Conservation (phyloP, 2,888 invertebrate genomes). For the Peribatodes rhomboidaria region DNA sequence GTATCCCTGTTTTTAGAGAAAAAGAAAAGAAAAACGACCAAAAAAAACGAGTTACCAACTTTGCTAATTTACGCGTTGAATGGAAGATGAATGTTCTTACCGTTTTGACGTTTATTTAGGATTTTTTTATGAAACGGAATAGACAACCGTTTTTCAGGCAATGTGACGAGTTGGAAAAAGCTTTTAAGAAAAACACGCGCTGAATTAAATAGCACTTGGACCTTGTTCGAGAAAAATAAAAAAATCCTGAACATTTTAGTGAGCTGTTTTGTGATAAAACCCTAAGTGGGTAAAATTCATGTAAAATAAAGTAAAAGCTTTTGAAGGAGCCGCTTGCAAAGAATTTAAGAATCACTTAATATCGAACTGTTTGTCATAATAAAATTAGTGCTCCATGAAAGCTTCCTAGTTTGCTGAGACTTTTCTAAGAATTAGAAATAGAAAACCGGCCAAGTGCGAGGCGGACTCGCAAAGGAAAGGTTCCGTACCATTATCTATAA, state of each 20-base stretch:
- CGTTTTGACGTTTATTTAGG: constrained; percentile 42
- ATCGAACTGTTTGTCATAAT: background rate
- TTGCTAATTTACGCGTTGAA: constrained; percentile 47
- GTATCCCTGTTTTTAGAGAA: background rate
- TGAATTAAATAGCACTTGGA: constrained; percentile 18
- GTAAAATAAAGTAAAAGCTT: constrained; percentile 8
- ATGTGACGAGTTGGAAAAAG: constrained; percentile 25
- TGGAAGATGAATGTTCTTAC: constrained; percentile 42
- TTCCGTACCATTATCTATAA: too few species aligned
- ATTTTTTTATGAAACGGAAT: constrained; percentile 26
- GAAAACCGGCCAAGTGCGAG: too few species aligned
- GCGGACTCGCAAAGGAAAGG: too few species aligned
- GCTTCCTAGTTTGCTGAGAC: too few species aligned
- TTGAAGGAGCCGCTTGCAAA: background rate
- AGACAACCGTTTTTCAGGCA: constrained; percentile 17
- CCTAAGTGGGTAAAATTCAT: constrained; percentile 4
- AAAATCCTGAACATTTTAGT: background rate
- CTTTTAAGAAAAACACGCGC: constrained; percentile 29
- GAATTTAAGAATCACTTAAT: background rate
- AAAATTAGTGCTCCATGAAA: too few species aligned
- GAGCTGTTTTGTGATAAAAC: background rate
- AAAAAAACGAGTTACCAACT: constrained; percentile 44
- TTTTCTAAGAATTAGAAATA: too few species aligned
- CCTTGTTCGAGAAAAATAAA: constrained; percentile 12
- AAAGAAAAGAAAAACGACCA: constrained; percentile 38